Evolutionary conservation across 2,797 vertebrate species (phyloP).

Genomic region (Takifugu rubripes): DNA sequence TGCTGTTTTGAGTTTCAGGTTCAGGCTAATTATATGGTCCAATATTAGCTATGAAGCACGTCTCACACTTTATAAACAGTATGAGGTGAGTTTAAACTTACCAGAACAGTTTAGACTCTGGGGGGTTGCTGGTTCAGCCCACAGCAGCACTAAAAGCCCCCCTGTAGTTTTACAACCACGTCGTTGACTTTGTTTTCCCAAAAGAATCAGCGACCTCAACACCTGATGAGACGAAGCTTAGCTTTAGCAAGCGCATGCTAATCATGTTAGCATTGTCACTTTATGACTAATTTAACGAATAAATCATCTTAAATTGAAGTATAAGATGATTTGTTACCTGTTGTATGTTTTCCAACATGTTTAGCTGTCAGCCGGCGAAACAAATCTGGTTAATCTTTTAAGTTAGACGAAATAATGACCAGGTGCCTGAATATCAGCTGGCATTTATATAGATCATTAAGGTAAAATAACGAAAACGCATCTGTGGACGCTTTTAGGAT

Average conservation of each 20-base stretch:
- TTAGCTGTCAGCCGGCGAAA: not conserved
- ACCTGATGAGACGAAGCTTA: slow-evolving; percentile 31
- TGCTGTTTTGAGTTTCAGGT: not conserved
- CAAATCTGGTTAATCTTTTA: too few relatives aligned
- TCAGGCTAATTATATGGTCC: not conserved
- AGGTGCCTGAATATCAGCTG: too few relatives aligned
- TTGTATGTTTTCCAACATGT: not conserved
- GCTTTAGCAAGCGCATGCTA: slow-evolving; percentile 24
- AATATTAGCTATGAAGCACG: too few relatives aligned
- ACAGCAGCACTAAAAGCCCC: slow-evolving; percentile 57
- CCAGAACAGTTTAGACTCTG: slow-evolving; percentile 48
- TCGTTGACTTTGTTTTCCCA: slow-evolving; percentile 17
- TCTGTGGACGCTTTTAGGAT: too few relatives aligned
- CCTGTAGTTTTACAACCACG: slow-evolving; percentile 7
- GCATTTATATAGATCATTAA: too few relatives aligned
- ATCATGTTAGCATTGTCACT: not conserved
- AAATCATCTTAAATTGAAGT: not conserved
- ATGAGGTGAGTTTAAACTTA: slow-evolving; percentile 12
- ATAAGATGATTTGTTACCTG: not conserved
- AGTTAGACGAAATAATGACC: too few relatives aligned
- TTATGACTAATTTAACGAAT: not conserved
- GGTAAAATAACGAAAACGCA: too few relatives aligned
- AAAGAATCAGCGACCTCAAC: slow-evolving; percentile 44
- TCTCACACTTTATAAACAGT: too few relatives aligned
- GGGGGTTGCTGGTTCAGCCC: slow-evolving; percentile 29